Base-by-base conservation (phyloP, 2,797 vertebrate species). In the Ctenochaetus hawaiiensis region DNA sequence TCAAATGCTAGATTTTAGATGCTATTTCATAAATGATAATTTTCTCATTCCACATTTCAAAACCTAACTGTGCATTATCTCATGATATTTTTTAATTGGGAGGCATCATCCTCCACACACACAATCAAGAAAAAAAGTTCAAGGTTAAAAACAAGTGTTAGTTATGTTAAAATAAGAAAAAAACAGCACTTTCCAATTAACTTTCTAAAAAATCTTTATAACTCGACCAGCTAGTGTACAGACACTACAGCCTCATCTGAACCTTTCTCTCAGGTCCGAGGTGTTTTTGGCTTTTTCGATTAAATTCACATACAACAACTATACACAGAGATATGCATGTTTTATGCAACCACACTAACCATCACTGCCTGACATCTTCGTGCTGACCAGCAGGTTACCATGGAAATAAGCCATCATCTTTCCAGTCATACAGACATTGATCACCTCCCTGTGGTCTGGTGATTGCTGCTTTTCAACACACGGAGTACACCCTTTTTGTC, bases 391-490 rank as follows among this genome's bases (percentile, higher is more conserved):
- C 67, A 77, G 63, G 91, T 93, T 92, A 76, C 92, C 83, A 79
- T 90, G 91, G 90, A 89, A 92, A 94, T 90, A 86, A 81, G 84
- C 83, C 72, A 75, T 84, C 82, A 83, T 80, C 66, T 81, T 73
- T 80, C 80, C 64, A 78, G 84, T 87, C 86, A 74, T 85, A 83
- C 72, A 85, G 80, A 86, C 89, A 91, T 89, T 74, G 89, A 93
- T 93, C 84, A 78, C 79, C 70, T 82, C 78, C 86, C 66, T 75
- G 49, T 81, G 81, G 83, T 87, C 76, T 75, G 67, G 44, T 74
- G 67, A 86, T 73, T 83, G 81, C 78, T 73, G 57, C 77, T 75
- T 77, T 86, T 90, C 80, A 86, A 89, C 64, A 77, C 61, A 72
- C 16, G 62, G 53, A 62, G 81, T 74, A 63, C 77, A 74, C 60